Base-by-base conservation (phyloP, 2,888 invertebrate genomes). In the Choristoneura rosaceana region DNA sequence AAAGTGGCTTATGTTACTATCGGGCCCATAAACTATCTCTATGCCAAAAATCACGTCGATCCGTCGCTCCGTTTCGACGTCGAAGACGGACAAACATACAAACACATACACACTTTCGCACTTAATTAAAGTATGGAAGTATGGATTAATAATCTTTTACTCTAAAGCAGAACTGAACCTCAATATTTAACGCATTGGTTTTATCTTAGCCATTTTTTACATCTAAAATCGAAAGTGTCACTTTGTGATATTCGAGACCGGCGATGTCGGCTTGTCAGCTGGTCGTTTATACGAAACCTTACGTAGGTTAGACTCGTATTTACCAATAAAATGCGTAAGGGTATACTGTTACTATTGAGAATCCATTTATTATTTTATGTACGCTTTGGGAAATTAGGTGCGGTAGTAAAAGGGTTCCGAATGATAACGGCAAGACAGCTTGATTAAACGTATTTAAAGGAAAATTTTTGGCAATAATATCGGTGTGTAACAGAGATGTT, bases 161-260 rank as follows among this genome's bases (percentile, higher is more conserved):
- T 25, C 25, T 25, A 25, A 25, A 25, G 25, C 25, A 25, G 25
- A 25, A 25, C 25, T 25, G 25, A 25, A 25, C 25, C 25, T 25
- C 25, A 25, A 25, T 25, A 2, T 25, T 25, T 25, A 25, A 25
- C 25, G 25, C 25, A 25, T 25, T 12, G 43, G 33, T 63, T 25
- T 64, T 17, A 14, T 34, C 52, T 59, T 73, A 33, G 7, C 47
- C 43, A 50, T 64, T 69, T 89, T 83, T 88, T 88, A 86, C 80
- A 85, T 85, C 83, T 82, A 85, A 90, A 91, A 92, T 83, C 83
- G 81, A 78, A 87, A 85, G 85, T 88, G 88, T 87, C 89, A 86
- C 80, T 84, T 78, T 61, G 52, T 68, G 87, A 85, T 80, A 90
- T 87, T 84, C 76, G 89, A 88, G 81, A 84, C 79, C 77, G 78